A percentile compares a stretch with the other conserved stretches of the same genome.
phyloP scores from a whole-genome alignment of 1,140 invertebrate species.

The Panulirus ornatus region DNA sequence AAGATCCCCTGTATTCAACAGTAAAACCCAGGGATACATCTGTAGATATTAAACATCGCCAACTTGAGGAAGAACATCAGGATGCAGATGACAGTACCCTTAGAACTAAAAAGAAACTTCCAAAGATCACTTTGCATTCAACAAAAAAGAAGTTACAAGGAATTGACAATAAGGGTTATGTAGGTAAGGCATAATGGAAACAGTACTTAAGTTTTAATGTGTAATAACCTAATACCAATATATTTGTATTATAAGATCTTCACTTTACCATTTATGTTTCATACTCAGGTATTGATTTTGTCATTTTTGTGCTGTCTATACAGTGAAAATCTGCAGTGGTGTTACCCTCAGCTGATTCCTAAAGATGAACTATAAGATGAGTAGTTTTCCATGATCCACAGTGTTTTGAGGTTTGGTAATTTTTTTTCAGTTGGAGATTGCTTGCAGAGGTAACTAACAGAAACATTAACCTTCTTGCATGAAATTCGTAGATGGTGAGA shows the following conservation, averaged over 20 bases:
- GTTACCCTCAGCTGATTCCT: neutral
- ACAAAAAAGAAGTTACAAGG: slow-evolving; percentile 32
- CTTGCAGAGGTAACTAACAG: slow-evolving; percentile 3
- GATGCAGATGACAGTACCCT: neutral
- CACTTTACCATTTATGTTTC: neutral
- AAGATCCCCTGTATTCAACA: slow-evolving; percentile 53
- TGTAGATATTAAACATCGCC: neutral
- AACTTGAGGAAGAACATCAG: neutral
- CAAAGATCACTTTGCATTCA: too few species aligned
- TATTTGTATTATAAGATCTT: neutral
- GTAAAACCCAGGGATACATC: slow-evolving; percentile 35
- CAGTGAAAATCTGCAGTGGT: neutral
- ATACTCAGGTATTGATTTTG: neutral
- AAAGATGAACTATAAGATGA: neutral
- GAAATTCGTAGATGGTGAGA: neutral
- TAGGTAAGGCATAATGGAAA: slow-evolving; percentile 15
- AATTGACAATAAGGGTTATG: slow-evolving; percentile 47
- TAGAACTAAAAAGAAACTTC: neutral
- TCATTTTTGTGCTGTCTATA: neutral
- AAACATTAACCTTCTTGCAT: neutral
- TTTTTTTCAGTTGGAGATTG: neutral
- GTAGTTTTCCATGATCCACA: slow-evolving; percentile 10
- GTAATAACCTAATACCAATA: neutral
- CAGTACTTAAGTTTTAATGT: neutral
- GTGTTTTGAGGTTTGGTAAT: neutral